These are phyloP conservation scores for Pasiphila rectangulata DNA, from an alignment of 2,888 invertebrate genomes.

Conservation along the genomic window DNA sequence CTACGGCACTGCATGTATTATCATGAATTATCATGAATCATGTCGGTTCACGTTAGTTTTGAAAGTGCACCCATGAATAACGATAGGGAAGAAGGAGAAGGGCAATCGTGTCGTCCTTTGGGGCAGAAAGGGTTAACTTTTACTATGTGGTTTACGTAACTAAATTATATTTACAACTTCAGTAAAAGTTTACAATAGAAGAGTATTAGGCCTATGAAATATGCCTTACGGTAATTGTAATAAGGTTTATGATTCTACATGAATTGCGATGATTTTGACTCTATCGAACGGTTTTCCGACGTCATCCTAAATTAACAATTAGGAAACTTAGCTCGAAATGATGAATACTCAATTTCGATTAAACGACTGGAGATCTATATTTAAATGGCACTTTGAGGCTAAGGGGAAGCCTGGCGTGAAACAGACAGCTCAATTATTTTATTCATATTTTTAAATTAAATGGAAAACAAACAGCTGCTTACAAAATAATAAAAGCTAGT, in stretches of 20 bases:
- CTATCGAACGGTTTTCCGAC: slow-evolving; percentile 38
- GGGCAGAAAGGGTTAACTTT: neutral
- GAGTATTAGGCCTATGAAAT: slow-evolving; percentile 9
- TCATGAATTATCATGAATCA: too few relatives aligned
- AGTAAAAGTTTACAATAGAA: slow-evolving; percentile 2
- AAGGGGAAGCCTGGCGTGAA: slow-evolving; percentile 11
- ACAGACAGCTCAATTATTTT: neutral
- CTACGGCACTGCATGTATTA: too few relatives aligned
- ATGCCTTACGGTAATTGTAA: slow-evolving; percentile 33
- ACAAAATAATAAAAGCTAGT: too few relatives aligned
- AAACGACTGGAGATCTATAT: slow-evolving; percentile 22
- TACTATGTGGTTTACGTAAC: slow-evolving; percentile 6
- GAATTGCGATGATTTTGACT: slow-evolving; percentile 27
- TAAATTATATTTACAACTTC: slow-evolving; percentile 9
- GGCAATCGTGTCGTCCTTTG: neutral
- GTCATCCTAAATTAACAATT: slow-evolving; percentile 34
- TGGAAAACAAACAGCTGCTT: too few relatives aligned
- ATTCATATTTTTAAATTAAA: too few relatives aligned
- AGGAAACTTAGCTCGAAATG: slow-evolving; percentile 34
- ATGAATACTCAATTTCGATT: slow-evolving; percentile 43
- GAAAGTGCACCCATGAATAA: too few relatives aligned
- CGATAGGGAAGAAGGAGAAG: too few relatives aligned
- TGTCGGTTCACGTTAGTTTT: too few relatives aligned
- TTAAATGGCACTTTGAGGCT: slow-evolving; percentile 30
- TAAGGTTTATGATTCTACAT: slow-evolving; percentile 32